Evolutionary conservation across 2,888 invertebrate species (phyloP), one percentile per base, ranked within the genome.

Genomic region (Stenodera caucasica): DNA sequence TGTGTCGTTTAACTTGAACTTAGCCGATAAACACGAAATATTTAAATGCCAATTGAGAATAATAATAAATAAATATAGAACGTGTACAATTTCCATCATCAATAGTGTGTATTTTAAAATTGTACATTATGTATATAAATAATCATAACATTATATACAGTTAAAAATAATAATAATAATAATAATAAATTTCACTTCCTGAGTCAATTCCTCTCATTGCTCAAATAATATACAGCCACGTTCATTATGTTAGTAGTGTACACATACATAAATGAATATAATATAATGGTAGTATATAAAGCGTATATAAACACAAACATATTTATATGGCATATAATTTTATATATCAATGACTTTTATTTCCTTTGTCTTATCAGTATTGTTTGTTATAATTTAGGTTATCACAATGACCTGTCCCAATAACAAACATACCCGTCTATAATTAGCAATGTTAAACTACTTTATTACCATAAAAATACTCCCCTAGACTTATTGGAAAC

Each of bases 1-100:
- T 64, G 64, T 60, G n/a, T 57, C 64, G 54, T 64, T 64, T 64
- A 64, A 64, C 64, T 61, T 64, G 64, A 64, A 64, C 64, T 64
- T 64, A 55, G 55, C 55, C 58, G 60, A 62, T 62, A 62, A 62
- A 37, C 37, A 37, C n/a, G n/a, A 2, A 37, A 62, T 62, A 62
- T 62, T 62, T 59, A 33, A 58, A 58, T 37, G 26, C 55, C 15
- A 49, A 53, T 45, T 21, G 45, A 45, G 21, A 45, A 45, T 12
- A 18, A 45, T 45, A 21, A 62, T 58, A 62, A 62, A 62, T 56
- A 61, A 50, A 55, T 58, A 57, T 51, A 18, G 12, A 29, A 49
- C 37, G 37, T 1, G 30, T 8, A 30, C 30, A 37, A 8, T 37
- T 15, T 37, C 37, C 15, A n/a, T 37, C 37, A 37, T 37, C 37